Percentiles rank a stretch among this genome's conserved stretches.
phyloP scores from a whole-genome alignment of 2,888 invertebrate genomes.

The Cephus rjabovi region DNA sequence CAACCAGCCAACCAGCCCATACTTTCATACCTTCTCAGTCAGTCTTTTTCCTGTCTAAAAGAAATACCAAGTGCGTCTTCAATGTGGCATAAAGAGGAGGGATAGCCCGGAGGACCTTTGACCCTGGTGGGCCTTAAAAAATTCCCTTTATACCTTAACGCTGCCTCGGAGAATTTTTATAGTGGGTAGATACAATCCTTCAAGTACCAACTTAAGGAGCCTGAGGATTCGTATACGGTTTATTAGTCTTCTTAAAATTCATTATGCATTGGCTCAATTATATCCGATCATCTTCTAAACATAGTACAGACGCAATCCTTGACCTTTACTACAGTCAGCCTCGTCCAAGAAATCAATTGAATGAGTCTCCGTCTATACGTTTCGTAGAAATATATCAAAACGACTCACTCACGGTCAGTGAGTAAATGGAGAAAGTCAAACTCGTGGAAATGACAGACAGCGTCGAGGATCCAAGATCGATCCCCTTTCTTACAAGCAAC shows the following conservation, averaged over 20 bases:
- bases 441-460: neutral
- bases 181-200: neutral
- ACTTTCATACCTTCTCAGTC: neutral
- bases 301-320: neutral
- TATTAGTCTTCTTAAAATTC: neutral
- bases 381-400: neutral
- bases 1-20: neutral
- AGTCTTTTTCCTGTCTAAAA: neutral
- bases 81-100: neutral
- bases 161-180: neutral
- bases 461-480: neutral
- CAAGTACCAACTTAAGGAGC: neutral
- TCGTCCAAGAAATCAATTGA: neutral
- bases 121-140: neutral
- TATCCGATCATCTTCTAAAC: neutral
- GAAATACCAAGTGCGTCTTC: neutral
- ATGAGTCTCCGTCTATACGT: neutral
- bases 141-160: neutral
- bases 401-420: neutral
- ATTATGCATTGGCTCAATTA: neutral
- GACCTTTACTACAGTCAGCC: neutral
- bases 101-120: neutral
- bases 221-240: neutral
- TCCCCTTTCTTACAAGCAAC: neutral
- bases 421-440: neutral